Evolutionary conservation across 2,113 vertebrate genomes (phyloP).

Genomic region (Trachemys scripta): DNA sequence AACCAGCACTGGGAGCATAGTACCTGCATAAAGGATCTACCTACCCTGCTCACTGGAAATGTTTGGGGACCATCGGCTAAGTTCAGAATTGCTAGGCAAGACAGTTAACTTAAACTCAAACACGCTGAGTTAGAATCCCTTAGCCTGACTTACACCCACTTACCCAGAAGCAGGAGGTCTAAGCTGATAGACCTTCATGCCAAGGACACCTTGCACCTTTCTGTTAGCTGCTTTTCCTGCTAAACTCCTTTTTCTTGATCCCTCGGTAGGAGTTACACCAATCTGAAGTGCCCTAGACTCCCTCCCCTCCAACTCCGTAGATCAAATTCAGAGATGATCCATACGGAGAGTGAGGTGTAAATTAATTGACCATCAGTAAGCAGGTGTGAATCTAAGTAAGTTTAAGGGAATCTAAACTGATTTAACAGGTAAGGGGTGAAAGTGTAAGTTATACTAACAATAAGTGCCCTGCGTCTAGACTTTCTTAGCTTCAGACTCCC

Average conservation of each 20-base stretch:
- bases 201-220: not conserved
- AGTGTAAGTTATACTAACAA: not conserved
- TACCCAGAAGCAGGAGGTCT: not conserved
- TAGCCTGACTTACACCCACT: not conserved
- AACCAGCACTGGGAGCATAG: not conserved
- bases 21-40: not conserved
- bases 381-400: not conserved
- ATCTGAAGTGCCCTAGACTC: not conserved
- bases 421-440: not conserved
- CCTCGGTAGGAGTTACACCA: not conserved
- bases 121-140: not conserved
- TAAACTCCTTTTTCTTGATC: slow-evolving; percentile 8
- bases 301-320: not conserved
- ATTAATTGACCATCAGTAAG: not conserved
- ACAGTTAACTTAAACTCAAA: not conserved
- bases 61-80: not conserved
- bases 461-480: not conserved
- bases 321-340: not conserved
- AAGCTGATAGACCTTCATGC: not conserved
- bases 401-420: not conserved
- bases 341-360: not conserved
- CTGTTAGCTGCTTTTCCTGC: not conserved
- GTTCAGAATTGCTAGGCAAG: not conserved
- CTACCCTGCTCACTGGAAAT: not conserved
- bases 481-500: not conserved